Conservation (phyloP, 2,888 invertebrate genomes). For the Dicyrtomina minuta region DNA sequence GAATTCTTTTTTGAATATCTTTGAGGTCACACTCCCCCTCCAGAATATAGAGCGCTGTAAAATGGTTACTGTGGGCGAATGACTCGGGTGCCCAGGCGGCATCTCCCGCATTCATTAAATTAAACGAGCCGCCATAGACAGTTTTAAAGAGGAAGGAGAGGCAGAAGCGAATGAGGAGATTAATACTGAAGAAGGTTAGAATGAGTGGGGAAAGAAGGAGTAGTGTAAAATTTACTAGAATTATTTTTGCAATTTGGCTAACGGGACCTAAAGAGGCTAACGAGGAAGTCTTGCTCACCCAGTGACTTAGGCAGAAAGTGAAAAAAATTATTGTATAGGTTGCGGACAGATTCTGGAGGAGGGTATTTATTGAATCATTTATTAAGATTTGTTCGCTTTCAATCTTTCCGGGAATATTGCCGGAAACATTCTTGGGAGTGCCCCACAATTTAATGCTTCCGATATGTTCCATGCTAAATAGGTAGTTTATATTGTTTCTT, state of each 20-base stretch:
- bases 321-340: no score
- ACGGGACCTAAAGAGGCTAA: no score
- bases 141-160: not conserved
- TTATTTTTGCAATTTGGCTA: not conserved
- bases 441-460: no score
- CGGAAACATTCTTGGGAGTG: no score
- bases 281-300: no score
- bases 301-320: no score
- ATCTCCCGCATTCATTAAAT: constrained; percentile 29
- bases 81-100: constrained; percentile 44
- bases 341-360: no score
- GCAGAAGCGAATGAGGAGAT: not conserved
- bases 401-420: no score
- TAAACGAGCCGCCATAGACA: not conserved
- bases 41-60: constrained; percentile 48
- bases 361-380: no score
- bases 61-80: constrained; percentile 45
- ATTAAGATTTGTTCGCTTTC: no score
- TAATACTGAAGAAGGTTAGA: not conserved
- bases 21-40: constrained; percentile 43
- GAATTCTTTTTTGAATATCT: constrained; percentile 43
- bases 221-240: not conserved
- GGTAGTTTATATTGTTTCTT: no score
- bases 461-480: no score
- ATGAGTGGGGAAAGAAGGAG: not conserved